Evolutionary conservation across 2,888 invertebrate species (phyloP).

Genomic region (Pristionchus mayeri): DNA sequence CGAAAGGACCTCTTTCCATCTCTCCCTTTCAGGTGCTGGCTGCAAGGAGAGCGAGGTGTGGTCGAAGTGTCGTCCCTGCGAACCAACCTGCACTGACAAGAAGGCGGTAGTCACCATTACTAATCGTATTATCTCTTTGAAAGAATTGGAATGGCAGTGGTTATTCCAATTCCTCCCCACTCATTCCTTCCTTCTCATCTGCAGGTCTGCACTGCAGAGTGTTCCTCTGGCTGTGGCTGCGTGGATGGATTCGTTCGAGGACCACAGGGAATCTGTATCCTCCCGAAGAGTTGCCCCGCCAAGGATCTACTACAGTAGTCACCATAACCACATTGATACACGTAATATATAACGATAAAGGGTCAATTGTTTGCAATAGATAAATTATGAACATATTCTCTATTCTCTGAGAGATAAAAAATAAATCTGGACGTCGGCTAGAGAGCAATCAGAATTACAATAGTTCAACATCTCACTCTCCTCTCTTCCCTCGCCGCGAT

Average conservation of each 20-base stretch:
- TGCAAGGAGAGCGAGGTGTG: conserved; percentile 2
- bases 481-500: no score
- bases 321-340: no score
- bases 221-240: not conserved
- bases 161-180: no score
- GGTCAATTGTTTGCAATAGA: no score
- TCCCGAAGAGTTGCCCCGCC: not conserved
- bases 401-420: no score
- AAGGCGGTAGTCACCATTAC: not conserved
- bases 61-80: not conserved
- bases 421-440: no score
- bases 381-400: no score
- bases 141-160: no score
- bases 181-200: not conserved
- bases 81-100: not conserved
- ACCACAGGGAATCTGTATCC: not conserved
- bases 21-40: not conserved
- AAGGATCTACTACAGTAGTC: no score
- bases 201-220: not conserved
- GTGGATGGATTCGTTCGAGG: conserved; percentile 20
- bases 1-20: no score
- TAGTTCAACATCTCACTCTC: no score
- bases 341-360: not conserved
- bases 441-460: no score
- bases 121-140: not conserved